Base-by-base conservation (phyloP, 2,888 invertebrate species). In the Athalia circularis region DNA sequence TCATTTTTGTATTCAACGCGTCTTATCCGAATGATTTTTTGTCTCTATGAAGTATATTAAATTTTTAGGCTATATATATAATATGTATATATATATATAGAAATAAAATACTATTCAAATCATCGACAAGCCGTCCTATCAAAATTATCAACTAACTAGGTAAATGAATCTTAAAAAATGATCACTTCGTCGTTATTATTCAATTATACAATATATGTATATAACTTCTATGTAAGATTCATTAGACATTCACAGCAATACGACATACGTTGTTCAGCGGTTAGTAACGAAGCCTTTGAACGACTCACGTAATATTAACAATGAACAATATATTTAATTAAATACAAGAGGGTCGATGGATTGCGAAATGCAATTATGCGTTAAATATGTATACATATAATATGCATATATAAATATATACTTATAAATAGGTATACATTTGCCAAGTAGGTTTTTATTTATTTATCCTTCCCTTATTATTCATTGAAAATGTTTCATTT, bases 301-400 rank as follows among this genome's bases (percentile, higher is more conserved):
- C 47, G 57, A 72, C 59, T 72, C 57, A 47, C 70, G 59, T 72
- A 72, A 59, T 57, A 43, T 47, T 57, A 72, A 72, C 47, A 72
- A 59, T 72, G 45, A 59, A 72, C 59, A 59, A 59, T 72, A 72
- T 54, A 72, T 15, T 62, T 7, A 62, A 62, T 13, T 13, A 62
- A 59, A 57, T 72, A 72, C 57, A 68, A 65, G 45, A 72, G 72
- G 72, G 15, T 72, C 72, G 72, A 72, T 72, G 72, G 57, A 72
- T 72, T 72, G 72, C 72, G 72, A 72, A 0, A 72, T 72, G 59
- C 59, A 72, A 72, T 72, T 59, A 72, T 72, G 50, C 48, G 48
- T 11, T 48, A 48, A 6, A n/a, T 29, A 4, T 64, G 54, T 29
- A 45, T 68, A 52, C 54, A 68, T 68, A 29, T 50, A 67, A 52